Percentiles rank a stretch among this genome's conserved stretches.
phyloP scores from a whole-genome alignment of 2,797 vertebrate species.

The Chloroceryle amazona region DNA sequence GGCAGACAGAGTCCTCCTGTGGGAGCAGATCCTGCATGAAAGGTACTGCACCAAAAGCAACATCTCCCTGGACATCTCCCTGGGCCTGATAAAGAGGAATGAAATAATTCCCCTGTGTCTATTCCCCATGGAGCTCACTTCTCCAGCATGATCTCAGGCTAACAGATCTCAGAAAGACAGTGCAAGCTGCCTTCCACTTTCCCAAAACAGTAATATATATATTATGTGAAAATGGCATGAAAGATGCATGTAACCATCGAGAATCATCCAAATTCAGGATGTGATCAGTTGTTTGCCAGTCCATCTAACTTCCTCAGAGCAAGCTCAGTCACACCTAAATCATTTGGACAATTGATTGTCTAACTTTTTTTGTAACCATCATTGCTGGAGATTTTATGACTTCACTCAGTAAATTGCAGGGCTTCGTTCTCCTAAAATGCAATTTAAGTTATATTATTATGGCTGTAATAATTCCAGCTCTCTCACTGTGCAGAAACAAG shows the following conservation, averaged over 20 bases:
- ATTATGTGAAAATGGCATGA: not conserved
- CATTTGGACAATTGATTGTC: not conserved
- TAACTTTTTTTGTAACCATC: not conserved
- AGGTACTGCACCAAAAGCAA: not conserved
- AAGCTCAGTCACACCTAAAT: not conserved
- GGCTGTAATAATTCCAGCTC: not conserved
- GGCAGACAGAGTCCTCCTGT: not conserved
- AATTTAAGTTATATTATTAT: not conserved
- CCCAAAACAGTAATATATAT: not conserved
- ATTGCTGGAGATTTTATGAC: not conserved
- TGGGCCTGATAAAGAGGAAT: not conserved
- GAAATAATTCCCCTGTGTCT: not conserved
- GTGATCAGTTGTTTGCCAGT: not conserved
- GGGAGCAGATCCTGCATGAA: not conserved
- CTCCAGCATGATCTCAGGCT: not conserved
- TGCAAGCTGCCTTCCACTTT: not conserved
- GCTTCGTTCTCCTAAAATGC: not conserved
- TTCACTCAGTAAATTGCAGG: not conserved
- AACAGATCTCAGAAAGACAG: not conserved
- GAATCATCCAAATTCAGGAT: not conserved
- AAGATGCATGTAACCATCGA: not conserved
- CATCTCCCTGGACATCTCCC: not conserved
- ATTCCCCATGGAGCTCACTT: fast-evolving
- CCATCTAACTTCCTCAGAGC: not conserved
- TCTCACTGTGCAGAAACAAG: not conserved